These are phyloP conservation scores for Drosophila nr. perissopoda DNA, from an alignment of 2,888 invertebrate genomes.

Conservation along the genomic window DNA sequence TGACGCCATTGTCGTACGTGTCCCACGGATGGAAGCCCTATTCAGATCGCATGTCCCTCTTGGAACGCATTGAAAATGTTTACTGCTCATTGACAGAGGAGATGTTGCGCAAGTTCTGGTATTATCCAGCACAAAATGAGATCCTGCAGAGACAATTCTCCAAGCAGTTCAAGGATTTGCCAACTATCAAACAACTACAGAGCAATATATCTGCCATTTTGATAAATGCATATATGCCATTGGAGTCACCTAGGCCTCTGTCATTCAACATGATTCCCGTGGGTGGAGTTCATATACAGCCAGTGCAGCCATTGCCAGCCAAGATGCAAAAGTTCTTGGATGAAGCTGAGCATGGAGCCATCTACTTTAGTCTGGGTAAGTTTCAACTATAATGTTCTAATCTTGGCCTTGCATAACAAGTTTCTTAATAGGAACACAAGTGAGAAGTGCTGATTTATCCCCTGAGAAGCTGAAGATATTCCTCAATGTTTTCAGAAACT, in stretches of 20 bases:
- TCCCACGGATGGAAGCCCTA: conserved; percentile 84
- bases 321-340: conserved; percentile 83
- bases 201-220: conserved; percentile 84
- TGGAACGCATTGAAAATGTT: conserved; percentile 86
- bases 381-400: no score
- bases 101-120: conserved; percentile 61
- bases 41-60: conserved; percentile 85
- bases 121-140: conserved; percentile 78
- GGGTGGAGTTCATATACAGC: conserved; percentile 86
- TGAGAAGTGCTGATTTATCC: conserved; percentile 83
- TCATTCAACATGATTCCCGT: conserved; percentile 85
- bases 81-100: conserved; percentile 74
- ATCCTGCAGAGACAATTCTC: conserved; percentile 72
- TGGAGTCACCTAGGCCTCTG: conserved; percentile 83
- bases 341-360: conserved; percentile 65
- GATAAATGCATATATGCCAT: conserved; percentile 85
- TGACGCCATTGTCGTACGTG: conserved; percentile 85
- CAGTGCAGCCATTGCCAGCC: conserved; percentile 66
- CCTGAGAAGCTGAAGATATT: conserved; percentile 81
- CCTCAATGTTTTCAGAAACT: conserved; percentile 80
- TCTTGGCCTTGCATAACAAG: neutral
- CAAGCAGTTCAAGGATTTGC: conserved; percentile 65
- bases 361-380: conserved; percentile 84
- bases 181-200: conserved; percentile 84
- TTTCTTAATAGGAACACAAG: conserved; percentile 81